Evolutionary conservation across 1,140 invertebrate species (phyloP), one percentile per base, ranked within the genome.

Genomic region (Medauroidea extradentata): DNA sequence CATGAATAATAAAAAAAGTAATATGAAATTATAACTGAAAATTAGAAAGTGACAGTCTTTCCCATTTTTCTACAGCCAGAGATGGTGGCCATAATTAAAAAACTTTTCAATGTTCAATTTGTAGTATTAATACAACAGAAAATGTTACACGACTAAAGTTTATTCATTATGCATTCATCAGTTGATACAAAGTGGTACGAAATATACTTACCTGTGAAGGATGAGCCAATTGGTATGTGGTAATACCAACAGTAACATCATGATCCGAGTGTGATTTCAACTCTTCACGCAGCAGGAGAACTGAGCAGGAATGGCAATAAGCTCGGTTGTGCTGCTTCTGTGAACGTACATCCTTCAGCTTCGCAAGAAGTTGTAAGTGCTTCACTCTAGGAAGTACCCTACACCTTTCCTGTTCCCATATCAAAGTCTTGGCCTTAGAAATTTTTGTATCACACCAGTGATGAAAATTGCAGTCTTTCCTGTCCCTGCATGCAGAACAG

Each of bases 401-500:
- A 25, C 79, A 76, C 38, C 69, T 78, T 53, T 82, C 68, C 34
- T 67, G 66, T 56, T 79, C 73, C 73, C 80, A 82, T 73, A 42
- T 78, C 71, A 63, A 67, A 61, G 62, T 59, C 69, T 81, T 79
- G 41, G 73, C 74, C 29, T 74, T 59, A 48, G 61, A 66, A 18
- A 60, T 39, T 67, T 76, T 72, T 54, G 84, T 75, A 41, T 79
- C 79, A 66, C 83, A 75, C 44, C 81, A 77, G 14, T 85, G 72
- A 62, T 81, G 84, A 70, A 90, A 86, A 3, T 78, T 76, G 66
- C 90, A 94, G 1, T 85, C 73, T 68, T 90, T 91, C 61, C 80
- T 72, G 66, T 90, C 85, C 57, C 91, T 80, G 67, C 85, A 90
- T 2, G 88, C 89, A 1, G 92, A 85, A 71, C 92, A 94, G 0